A percentile compares a stretch with the other conserved stretches of the same genome.
Conservation (phyloP, 2,888 invertebrate genomes). For the Cecidostiba fungosa region DNA sequence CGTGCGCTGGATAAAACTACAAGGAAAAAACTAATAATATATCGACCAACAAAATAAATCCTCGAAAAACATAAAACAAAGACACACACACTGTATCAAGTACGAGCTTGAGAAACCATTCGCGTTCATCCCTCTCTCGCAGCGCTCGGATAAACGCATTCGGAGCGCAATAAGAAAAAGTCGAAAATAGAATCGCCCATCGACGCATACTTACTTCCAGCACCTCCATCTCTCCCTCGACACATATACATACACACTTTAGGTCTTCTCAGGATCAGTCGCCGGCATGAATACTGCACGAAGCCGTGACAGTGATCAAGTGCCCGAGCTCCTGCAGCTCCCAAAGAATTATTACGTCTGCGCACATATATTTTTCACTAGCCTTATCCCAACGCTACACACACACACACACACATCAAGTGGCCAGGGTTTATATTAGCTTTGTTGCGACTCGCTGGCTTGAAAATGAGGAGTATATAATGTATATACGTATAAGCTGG, state of each 20-base stretch:
- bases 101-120: too few relatives aligned
- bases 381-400: background rate
- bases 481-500: too few relatives aligned
- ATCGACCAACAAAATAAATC: too few relatives aligned
- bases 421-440: conserved; percentile 13
- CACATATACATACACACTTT: background rate
- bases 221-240: background rate
- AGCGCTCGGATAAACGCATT: too few relatives aligned
- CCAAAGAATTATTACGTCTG: conserved; percentile 9
- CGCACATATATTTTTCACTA: conserved; percentile 27
- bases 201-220: background rate
- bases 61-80: too few relatives aligned
- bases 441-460: conserved; percentile 1
- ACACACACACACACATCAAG: background rate
- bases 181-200: background rate
- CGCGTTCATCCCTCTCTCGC: too few relatives aligned
- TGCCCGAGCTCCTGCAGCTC: background rate
- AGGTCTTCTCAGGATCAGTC: background rate
- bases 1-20: too few relatives aligned
- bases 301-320: conserved; percentile 42
- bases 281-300: conserved; percentile 40
- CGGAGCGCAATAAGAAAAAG: background rate
- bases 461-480: background rate
- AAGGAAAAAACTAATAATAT: too few relatives aligned
- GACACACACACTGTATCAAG: too few relatives aligned